Evolutionary conservation across 1,140 invertebrate species (phyloP), one percentile per base, ranked within the genome.

Genomic region (Olivierus martensii): DNA sequence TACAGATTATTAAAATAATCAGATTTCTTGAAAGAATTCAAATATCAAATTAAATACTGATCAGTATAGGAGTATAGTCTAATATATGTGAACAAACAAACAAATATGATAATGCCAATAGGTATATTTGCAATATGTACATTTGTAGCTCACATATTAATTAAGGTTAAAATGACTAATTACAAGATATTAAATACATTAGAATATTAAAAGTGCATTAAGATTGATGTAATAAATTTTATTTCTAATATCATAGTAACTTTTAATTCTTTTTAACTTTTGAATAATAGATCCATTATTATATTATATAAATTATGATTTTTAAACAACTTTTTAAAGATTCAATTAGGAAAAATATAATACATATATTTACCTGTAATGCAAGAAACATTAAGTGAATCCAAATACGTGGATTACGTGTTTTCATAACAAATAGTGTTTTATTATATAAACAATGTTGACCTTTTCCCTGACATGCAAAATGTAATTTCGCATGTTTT

Each of bases 331-430:
- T 12, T 12, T 39, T 12, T 39, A 12, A 39, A 39, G 17, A 39
- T 17, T 12, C 17, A 39, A 12, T 12, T 39, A 39, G 12, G 17
- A 12, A 39, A 12, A 39, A 17, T 18, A 43, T 43, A 3, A 21
- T 43, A 43, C 3, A 55, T 53, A 60, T 58, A 11, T 63, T 61
- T 69, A 82, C 80, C 75, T 87, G 83, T 59, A 93, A 76, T 54
- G 87, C 84, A 38, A 95, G 76, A 70, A 94, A 93, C 87, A 94
- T 94, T 15, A 95, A 75, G 73, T 94, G 90, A 56, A 94, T 87
- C 90, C 89, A 95, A 47, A 84, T 80, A 59, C 85, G 77, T 11
- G 89, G 83, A 68, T 85, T 80, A 58, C 84, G 77, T 41, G 89
- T 93, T 63, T 86, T 79, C 76, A 92, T 79, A 2, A 79, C 83